Percentiles rank a stretch among this genome's conserved stretches.
These are phyloP conservation scores for Ericerus pela DNA, from an alignment of 1,140 invertebrate genomes.

Conservation along the genomic window DNA sequence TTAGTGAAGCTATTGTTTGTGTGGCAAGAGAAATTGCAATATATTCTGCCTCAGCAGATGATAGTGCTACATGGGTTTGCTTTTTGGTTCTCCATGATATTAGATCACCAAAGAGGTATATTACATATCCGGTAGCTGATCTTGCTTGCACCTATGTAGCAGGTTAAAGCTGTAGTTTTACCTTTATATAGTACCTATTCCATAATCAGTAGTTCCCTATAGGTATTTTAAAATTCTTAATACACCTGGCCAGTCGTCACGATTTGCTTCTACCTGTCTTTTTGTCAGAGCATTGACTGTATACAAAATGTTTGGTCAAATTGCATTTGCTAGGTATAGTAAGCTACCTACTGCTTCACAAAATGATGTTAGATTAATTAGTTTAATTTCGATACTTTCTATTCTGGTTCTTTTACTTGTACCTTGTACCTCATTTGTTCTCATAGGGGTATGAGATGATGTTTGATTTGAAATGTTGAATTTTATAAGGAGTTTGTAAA, in stretches of 20 bases:
- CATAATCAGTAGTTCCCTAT: slow-evolving; percentile 18
- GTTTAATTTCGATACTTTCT: slow-evolving; percentile 9
- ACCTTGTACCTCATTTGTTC: slow-evolving; percentile 18
- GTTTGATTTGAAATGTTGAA: slow-evolving; percentile 30
- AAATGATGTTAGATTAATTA: slow-evolving; percentile 21
- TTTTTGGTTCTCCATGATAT: slow-evolving; percentile 23
- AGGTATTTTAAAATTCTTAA: slow-evolving; percentile 27
- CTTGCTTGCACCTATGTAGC: slow-evolving; percentile 22
- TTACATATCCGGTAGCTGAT: slow-evolving; percentile 24
- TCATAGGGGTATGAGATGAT: slow-evolving; percentile 29
- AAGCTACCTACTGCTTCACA: slow-evolving; percentile 28
- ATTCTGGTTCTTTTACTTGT: slow-evolving; percentile 21
- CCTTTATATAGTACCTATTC: slow-evolving; percentile 12
- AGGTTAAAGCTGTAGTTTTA: slow-evolving; percentile 15
- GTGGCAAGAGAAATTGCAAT: slow-evolving; percentile 22
- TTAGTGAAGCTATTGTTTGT: slow-evolving; percentile 19
- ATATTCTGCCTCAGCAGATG: slow-evolving; percentile 25
- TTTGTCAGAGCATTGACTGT: slow-evolving; percentile 24
- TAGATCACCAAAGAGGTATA: slow-evolving; percentile 17
- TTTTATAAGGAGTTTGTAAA: slow-evolving; percentile 31
- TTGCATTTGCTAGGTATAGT: slow-evolving; percentile 27
- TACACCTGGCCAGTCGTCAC: slow-evolving; percentile 21
- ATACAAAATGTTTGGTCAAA: slow-evolving; percentile 32
- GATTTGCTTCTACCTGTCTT: slow-evolving; percentile 20
- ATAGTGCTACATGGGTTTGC: slow-evolving; percentile 22